phyloP scores from a whole-genome alignment of 2,797 vertebrate genomes.

The Potorous gilbertii region DNA sequence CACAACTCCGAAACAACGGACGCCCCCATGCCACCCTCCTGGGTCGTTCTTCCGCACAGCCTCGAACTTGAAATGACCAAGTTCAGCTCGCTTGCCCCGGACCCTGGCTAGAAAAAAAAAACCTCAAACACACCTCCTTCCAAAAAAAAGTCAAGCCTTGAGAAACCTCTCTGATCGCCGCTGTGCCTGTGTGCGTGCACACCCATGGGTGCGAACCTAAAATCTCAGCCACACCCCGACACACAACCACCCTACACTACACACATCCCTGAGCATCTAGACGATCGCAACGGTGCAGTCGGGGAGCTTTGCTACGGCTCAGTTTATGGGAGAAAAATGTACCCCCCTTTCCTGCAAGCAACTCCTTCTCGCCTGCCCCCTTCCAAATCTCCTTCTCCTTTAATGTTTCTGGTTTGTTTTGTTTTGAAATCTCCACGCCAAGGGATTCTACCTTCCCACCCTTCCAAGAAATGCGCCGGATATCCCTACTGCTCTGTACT shows the following conservation, averaged over 20 bases:
- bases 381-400: constrained; percentile 59
- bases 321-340: background rate
- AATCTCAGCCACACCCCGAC: background rate
- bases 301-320: background rate
- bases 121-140: background rate
- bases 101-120: constrained; percentile 12
- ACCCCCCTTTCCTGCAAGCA: background rate
- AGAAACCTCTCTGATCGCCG: background rate
- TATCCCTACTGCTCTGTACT: constrained; percentile 38
- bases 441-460: constrained; percentile 72
- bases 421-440: constrained; percentile 74
- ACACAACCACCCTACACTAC: background rate
- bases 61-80: constrained; percentile 76
- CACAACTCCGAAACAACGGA: constrained; percentile 44
- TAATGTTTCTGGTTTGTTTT: constrained; percentile 74
- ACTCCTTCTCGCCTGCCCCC: constrained; percentile 14
- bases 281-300: background rate
- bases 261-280: background rate
- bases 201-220: background rate
- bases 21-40: constrained; percentile 40
- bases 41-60: constrained; percentile 73
- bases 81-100: constrained; percentile 73
- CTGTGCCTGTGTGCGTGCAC: background rate
- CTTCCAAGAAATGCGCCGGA: constrained; percentile 69
- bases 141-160: background rate